Conservation (phyloP, 2,888 invertebrate genomes). For the Lepidochitona cinerea region DNA sequence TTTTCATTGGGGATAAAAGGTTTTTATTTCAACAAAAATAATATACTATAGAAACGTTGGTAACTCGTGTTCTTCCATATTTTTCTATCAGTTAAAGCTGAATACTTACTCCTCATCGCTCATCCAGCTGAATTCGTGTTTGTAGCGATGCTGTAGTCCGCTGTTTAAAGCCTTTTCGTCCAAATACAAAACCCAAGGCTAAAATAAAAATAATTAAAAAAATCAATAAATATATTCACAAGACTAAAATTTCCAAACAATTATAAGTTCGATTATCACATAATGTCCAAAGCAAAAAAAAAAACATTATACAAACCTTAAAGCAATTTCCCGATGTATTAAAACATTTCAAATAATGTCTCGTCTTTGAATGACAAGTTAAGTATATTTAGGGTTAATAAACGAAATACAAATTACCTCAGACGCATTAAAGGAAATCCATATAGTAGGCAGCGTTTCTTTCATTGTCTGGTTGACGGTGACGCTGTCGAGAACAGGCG, state of each 20-base stretch:
- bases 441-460: background rate
- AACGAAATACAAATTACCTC: background rate
- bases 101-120: background rate
- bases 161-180: background rate
- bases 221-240: background rate
- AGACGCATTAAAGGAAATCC: background rate
- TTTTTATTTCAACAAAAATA: too few relatives aligned
- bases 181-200: conserved; percentile 1
- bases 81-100: background rate
- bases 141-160: background rate
- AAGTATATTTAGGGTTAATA: too few relatives aligned
- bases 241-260: too few relatives aligned
- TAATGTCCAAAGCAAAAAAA: too few relatives aligned
- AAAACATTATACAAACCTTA: too few relatives aligned
- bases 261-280: too few relatives aligned
- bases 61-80: background rate
- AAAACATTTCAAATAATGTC: too few relatives aligned
- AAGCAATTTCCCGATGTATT: too few relatives aligned
- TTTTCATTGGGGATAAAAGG: too few relatives aligned
- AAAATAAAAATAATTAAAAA: conserved; percentile 2
- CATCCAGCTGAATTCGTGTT: background rate
- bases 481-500: background rate
- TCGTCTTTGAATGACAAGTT: too few relatives aligned
- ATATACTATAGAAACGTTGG: too few relatives aligned
- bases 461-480: background rate